These are phyloP conservation scores for Himalopsyche anomala DNA, from an alignment of 2,888 invertebrate genomes.

Conservation along the genomic window DNA sequence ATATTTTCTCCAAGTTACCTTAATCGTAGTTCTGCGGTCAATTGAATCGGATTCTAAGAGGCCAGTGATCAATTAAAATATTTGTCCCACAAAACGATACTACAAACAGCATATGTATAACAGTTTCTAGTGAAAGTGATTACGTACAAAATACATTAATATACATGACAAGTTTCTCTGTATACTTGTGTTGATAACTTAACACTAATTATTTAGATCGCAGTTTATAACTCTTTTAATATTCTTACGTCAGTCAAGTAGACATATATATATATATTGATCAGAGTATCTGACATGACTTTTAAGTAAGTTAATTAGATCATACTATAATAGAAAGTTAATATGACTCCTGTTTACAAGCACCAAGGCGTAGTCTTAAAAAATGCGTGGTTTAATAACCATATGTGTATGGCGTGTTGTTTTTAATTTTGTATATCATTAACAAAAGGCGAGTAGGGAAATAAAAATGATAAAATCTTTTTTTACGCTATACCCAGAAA, in stretches of 20 bases:
- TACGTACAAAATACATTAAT: constrained; percentile 34
- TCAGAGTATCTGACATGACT: not conserved
- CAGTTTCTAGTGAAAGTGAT: constrained; percentile 57
- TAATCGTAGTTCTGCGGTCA: constrained; percentile 5
- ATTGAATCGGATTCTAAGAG: constrained; percentile 6
- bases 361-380: no score
- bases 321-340: no score
- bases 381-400: no score
- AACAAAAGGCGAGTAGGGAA: no score
- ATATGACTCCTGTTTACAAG: no score
- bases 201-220: not conserved
- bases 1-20: not conserved
- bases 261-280: not conserved
- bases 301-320: no score
- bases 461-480: no score
- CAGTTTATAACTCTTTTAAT: not conserved
- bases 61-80: constrained; percentile 46
- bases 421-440: no score
- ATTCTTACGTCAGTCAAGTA: not conserved
- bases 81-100: constrained; percentile 55
- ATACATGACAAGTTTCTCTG: constrained; percentile 36
- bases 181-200: not conserved
- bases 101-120: constrained; percentile 44
- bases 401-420: no score
- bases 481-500: no score